Conservation (phyloP, 2,113 vertebrate genomes). For the Nothocercus julius region DNA sequence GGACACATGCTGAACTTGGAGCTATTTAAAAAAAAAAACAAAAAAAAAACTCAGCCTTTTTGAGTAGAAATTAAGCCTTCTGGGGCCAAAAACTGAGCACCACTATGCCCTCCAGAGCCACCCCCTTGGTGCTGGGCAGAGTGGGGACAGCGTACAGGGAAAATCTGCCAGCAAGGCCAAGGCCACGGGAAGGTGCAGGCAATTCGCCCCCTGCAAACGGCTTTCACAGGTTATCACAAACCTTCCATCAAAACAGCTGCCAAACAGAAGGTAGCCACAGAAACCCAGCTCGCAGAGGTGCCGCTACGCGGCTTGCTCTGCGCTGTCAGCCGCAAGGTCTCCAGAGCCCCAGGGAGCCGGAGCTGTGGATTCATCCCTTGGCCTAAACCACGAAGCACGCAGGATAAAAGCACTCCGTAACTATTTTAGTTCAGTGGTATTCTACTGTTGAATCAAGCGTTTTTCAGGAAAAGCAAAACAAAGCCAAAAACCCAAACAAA, state of each 20-base stretch:
- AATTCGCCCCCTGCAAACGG: neutral
- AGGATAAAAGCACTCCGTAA: neutral
- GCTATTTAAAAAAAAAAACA: neutral
- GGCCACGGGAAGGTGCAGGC: neutral
- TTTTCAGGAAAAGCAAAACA: neutral
- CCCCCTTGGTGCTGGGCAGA: neutral
- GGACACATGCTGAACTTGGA: neutral
- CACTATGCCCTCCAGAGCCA: neutral
- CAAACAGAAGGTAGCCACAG: neutral
- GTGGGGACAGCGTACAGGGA: neutral
- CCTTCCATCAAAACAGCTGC: neutral
- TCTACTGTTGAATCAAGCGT: neutral
- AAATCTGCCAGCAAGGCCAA: neutral
- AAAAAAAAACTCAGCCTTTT: neutral
- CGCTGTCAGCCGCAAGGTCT: neutral
- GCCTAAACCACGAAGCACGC: neutral
- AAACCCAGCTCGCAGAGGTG: neutral
- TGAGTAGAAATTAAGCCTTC: neutral
- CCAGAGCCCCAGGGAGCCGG: neutral
- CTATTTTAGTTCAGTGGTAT: neutral
- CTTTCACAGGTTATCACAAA: neutral
- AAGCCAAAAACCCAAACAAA: no score
- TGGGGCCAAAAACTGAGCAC: neutral
- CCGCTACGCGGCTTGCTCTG: rapidly evolving
- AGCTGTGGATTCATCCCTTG: neutral